These are phyloP conservation scores for Sebastiscus albofasciatus DNA, from an alignment of 2,797 vertebrate species.

Conservation along the genomic window DNA sequence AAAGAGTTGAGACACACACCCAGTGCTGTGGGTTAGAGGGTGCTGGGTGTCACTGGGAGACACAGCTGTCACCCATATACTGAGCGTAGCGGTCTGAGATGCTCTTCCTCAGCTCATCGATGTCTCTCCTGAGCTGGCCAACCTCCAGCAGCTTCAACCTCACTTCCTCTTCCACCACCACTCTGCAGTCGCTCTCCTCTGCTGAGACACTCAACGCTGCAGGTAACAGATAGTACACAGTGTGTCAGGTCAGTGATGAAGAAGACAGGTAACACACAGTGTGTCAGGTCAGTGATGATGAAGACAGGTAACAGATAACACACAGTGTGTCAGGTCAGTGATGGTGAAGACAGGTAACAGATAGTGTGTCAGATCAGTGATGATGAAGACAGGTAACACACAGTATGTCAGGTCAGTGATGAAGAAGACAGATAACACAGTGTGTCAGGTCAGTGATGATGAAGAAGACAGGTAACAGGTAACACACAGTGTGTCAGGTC, in stretches of 20 bases:
- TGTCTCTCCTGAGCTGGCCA: constrained; percentile 89
- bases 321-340: no score
- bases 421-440: no score
- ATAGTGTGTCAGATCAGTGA: no score
- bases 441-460: no score
- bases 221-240: neutral
- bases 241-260: neutral
- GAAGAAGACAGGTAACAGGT: no score
- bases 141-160: constrained; percentile 88
- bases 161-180: constrained; percentile 84
- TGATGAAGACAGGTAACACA: no score
- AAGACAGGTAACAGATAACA: no score
- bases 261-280: no score
- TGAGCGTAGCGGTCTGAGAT: constrained; percentile 70
- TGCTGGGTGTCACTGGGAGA: constrained; percentile 15
- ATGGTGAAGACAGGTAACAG: no score
- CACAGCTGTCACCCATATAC: constrained; percentile 25
- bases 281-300: no score
- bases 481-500: no score
- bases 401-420: no score
- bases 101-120: constrained; percentile 90
- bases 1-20: neutral
- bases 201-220: constrained; percentile 87
- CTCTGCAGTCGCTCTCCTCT: constrained; percentile 87
- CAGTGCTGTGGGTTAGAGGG: neutral